Base-by-base conservation (phyloP, 2,113 vertebrate genomes). In the Pachypanchax playfairii region DNA sequence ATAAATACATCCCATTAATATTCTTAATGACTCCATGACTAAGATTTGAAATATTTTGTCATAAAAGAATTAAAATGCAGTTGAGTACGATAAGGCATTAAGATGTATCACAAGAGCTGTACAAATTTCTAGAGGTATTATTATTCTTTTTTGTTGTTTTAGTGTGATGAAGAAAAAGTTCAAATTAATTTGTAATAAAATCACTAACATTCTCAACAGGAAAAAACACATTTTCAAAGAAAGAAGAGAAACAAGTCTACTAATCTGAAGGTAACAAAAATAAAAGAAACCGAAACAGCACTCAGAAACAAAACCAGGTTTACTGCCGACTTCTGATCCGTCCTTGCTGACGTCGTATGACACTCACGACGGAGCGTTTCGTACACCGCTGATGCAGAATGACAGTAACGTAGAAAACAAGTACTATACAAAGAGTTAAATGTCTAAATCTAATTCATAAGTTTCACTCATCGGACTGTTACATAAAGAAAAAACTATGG, bases 1-100 rank as follows among this genome's bases (percentile, higher is more conserved):
- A 93, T 93, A 92, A 91, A 92, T 91, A 91, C 88, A 91, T 92
- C 88, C 90, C 91, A 86, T 91, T 91, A 87, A 89, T 90, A 91
- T 90, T 90, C 83, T 89, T 87, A 90, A 90, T 90, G 87, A 89
- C 85, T 91, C 80, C 79, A 87, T 85, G 86, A 91, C 89, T 91
- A 90, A 83, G 71, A 88, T 91, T 87, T 89, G 89, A 92, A 90
- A 90, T 87, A 89, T 88, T 88, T 90, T 76, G 75, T 88, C 87
- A 83, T 91, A 86, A 91, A 91, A 87, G 69, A 91, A 88, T 89
- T 88, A 84, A 89, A 91, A 91, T 85, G 90, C 82, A 90, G 88
- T 91, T 82, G 83, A 88, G 84, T 91, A 92, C 83, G 78, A 90
- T 93, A 91, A 91, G 92, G 92, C 92, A 91, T 90, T 90, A 88